These are phyloP conservation scores for Epirrhoe tristata DNA, from an alignment of 2,888 invertebrate genomes.

Conservation along the genomic window DNA sequence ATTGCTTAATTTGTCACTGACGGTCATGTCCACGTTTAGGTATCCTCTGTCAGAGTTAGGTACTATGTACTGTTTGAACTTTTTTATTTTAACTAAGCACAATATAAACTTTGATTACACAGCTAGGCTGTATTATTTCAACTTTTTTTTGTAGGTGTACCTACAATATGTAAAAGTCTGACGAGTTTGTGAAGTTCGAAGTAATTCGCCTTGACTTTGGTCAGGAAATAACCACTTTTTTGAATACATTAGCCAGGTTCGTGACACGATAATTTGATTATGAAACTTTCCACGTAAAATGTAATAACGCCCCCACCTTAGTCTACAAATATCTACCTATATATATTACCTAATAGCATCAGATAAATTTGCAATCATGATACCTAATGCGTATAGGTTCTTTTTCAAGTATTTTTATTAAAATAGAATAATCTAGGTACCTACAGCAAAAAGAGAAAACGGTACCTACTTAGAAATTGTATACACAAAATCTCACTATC, in stretches of 20 bases:
- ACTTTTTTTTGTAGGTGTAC: too few species aligned
- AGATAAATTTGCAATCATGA: too few species aligned
- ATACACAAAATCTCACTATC: too few species aligned
- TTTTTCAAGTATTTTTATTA: too few species aligned
- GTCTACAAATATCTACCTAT: conserved; percentile 13
- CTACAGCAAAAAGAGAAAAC: too few species aligned
- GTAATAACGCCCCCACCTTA: conserved; percentile 49
- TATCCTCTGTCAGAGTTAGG: conserved; percentile 6
- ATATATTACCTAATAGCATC: too few species aligned
- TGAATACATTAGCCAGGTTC: conserved; percentile 39
- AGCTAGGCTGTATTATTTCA: too few species aligned
- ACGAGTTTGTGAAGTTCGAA: conserved; percentile 24
- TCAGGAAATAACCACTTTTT: conserved; percentile 44
- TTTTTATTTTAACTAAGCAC: neutral
- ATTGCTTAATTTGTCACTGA: conserved; percentile 37
- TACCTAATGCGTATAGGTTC: too few species aligned
- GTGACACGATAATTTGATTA: conserved; percentile 41
- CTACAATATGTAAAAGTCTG: too few species aligned
- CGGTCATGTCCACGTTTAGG: conserved; percentile 17
- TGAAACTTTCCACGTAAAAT: conserved; percentile 39
- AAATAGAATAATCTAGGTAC: too few species aligned
- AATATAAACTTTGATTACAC: too few species aligned
- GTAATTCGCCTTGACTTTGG: conserved; percentile 40
- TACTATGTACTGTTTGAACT: neutral
- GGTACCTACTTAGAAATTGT: too few species aligned